Evolutionary conservation across 2,888 invertebrate genomes (phyloP).

Genomic region (Lottia scabra): DNA sequence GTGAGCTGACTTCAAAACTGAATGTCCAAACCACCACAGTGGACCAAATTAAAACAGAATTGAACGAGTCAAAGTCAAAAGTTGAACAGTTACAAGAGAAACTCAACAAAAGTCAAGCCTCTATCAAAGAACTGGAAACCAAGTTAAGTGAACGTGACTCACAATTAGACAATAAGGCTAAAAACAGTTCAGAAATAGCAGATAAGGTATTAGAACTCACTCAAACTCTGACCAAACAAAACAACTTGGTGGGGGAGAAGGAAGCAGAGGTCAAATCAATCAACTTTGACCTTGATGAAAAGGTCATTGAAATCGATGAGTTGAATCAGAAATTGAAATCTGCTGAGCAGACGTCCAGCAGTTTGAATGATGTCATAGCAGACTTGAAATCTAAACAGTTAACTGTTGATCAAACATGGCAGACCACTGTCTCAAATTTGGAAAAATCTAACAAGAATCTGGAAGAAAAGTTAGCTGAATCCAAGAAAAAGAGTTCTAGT

Average conservation of each 20-base stretch:
- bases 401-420: neutral
- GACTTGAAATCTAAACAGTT: neutral
- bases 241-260: slow-evolving; percentile 7
- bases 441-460: slow-evolving; percentile 16
- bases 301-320: slow-evolving; percentile 10
- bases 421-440: neutral
- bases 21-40: neutral
- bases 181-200: neutral
- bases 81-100: neutral
- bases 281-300: slow-evolving; percentile 10
- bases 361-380: neutral
- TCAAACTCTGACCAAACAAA: neutral
- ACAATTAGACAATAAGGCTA: neutral
- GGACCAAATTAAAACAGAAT: neutral
- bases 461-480: slow-evolving; percentile 12
- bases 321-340: slow-evolving; percentile 3
- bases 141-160: neutral
- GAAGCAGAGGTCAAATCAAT: neutral
- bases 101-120: neutral
- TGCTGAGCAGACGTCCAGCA: neutral
- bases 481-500: slow-evolving; percentile 17
- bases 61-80: neutral
- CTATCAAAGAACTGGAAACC: neutral
- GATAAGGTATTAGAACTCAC: neutral
- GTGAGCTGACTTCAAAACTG: neutral